Conservation (phyloP, 2,113 vertebrate species). For the Xyrauchen texanus region DNA sequence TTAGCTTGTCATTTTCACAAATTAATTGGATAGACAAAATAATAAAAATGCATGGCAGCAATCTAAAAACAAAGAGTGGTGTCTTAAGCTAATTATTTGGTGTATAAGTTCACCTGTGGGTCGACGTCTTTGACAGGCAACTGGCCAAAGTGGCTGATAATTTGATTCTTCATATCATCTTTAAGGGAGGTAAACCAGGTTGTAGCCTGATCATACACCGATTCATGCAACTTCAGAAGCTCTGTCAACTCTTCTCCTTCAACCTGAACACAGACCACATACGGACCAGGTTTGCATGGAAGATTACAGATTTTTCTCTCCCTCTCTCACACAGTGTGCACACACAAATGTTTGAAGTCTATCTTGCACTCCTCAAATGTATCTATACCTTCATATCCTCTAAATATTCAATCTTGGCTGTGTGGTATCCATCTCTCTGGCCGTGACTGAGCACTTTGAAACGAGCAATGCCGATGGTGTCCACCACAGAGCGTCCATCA, state of each 20-base stretch:
- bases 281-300: slow-evolving; percentile 20
- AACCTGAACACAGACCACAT: slow-evolving; percentile 68
- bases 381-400: slow-evolving; percentile 85
- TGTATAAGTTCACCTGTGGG: slow-evolving; percentile 77
- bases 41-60: too few species aligned
- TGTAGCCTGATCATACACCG: slow-evolving; percentile 87
- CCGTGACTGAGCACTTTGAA: slow-evolving; percentile 88
- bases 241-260: slow-evolving; percentile 84
- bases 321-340: not conserved
- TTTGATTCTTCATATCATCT: slow-evolving; percentile 90
- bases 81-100: not conserved
- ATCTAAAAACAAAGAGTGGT: too few species aligned
- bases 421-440: slow-evolving; percentile 91
- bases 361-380: not conserved
- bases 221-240: slow-evolving; percentile 82
- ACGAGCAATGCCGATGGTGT: slow-evolving; percentile 83
- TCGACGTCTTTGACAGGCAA: slow-evolving; percentile 86
- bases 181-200: slow-evolving; percentile 90
- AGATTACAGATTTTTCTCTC: not conserved
- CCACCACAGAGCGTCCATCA: slow-evolving; percentile 87
- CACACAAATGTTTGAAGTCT: not conserved
- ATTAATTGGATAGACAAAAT: too few species aligned
- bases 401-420: slow-evolving; percentile 91
- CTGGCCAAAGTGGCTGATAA: slow-evolving; percentile 88
- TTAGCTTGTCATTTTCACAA: not conserved